Evolutionary conservation across 2,888 invertebrate species (phyloP), one percentile per base, ranked within the genome.

Genomic region (Willowsia nigromaculata): DNA sequence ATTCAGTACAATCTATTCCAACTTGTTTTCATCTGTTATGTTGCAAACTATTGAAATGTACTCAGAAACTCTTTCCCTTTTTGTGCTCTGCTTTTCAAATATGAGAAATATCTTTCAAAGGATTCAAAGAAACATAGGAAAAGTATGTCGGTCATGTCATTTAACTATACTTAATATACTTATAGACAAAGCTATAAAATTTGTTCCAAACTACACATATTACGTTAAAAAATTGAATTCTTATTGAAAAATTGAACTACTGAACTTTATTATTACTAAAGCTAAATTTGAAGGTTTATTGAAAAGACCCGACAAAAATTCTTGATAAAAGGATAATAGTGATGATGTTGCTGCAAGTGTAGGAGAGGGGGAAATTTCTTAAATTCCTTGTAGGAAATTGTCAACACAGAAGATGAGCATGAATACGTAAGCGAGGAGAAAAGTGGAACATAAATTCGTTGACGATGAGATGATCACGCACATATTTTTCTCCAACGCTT

Each of bases 361-460:
- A 15, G n/a, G 18, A 18, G 11, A 65, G 37, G 37, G 65, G 37
- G 33, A 37, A 65, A 37, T 65, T 65, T 33, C 9, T 37, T 6
- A 65, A 65, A 37, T 65, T 37, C n/a, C 18, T 33, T 65, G 33
- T 30, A 4, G n/a, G 65, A 65, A 65, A 65, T 18, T 65, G 65
- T 65, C 65, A 65, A 65, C 65, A 65, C 37, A n/a, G 33, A 37
- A 33, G n/a, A 7, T 33, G 37, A n/a, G 4, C 27, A 15, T 27
- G 30, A 30, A 27, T 27, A 59, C 7, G n/a, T n/a, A n/a, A n/a
- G 13, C 1, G 56, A 59, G 56, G 22, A 25, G 1, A 65, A 65
- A 65, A 37, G 65, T 33, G 37, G 65, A 65, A 7, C 65, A 65
- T 65, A n/a, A n/a, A 65, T 65, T 65, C 65, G n/a, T 25, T 18